phyloP scores from a whole-genome alignment of 2,113 vertebrate genomes.

The Halcyon malimbica region DNA sequence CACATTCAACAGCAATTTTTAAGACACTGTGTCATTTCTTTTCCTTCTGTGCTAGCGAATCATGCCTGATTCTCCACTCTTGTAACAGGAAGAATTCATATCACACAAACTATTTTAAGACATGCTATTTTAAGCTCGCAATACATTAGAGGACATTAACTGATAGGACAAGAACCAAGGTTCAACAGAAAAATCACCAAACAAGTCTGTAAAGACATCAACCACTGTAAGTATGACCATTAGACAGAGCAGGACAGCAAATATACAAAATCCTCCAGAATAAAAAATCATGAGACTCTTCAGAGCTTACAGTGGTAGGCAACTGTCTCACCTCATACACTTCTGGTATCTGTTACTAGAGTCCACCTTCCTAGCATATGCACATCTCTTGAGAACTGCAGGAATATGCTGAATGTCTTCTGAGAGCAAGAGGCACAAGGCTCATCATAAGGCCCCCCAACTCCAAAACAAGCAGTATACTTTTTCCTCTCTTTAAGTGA shows the following conservation, averaged over 20 bases:
- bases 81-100: background rate
- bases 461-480: background rate
- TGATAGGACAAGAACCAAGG: background rate
- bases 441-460: background rate
- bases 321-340: background rate
- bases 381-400: background rate
- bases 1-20: conserved; percentile 1
- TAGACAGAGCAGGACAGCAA: background rate
- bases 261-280: background rate
- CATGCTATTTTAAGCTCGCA: background rate
- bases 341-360: background rate
- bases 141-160: background rate
- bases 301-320: background rate
- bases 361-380: background rate
- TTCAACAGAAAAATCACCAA: background rate
- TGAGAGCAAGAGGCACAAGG: background rate
- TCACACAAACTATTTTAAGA: conserved; percentile 35
- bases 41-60: background rate
- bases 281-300: background rate
- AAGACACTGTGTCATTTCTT: background rate
- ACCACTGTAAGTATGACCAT: background rate
- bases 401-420: background rate
- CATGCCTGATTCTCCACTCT: background rate
- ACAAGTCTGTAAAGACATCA: background rate
- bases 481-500: background rate